Evolutionary conservation across 2,888 invertebrate species (phyloP).

Genomic region (Xestia sexstrigata): DNA sequence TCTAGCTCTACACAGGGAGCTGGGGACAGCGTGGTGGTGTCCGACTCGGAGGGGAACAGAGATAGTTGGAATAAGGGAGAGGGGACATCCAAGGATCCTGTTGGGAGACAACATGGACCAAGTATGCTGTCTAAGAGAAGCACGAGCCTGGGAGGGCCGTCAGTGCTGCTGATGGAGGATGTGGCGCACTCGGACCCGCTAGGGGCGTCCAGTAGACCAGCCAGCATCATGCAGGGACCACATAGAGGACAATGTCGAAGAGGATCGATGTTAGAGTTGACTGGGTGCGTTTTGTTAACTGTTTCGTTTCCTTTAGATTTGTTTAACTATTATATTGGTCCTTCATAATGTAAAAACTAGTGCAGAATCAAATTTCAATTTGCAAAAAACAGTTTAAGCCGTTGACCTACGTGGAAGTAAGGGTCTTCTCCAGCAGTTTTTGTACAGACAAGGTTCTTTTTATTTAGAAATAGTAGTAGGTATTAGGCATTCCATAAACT

Average conservation of each 20-base stretch:
- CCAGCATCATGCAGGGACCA: constrained; percentile 90
- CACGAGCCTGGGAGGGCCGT: constrained; percentile 87
- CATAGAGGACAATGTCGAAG: constrained; percentile 93
- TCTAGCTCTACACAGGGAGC: constrained; percentile 92
- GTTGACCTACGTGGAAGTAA: background rate
- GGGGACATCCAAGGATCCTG: constrained; percentile 85
- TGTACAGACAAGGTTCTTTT: background rate
- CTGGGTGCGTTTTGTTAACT: constrained; percentile 91
- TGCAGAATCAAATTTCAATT: background rate
- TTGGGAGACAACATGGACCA: constrained; percentile 80
- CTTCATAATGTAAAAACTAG: background rate
- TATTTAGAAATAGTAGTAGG: background rate
- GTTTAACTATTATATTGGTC: background rate
- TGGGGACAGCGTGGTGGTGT: constrained; percentile 87
- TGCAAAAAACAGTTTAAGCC: background rate
- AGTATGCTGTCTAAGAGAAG: constrained; percentile 86
- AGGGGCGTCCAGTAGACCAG: constrained; percentile 91
- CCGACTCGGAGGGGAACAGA: constrained; percentile 90
- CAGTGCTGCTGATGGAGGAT: constrained; percentile 92
- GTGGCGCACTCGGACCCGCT: constrained; percentile 91
- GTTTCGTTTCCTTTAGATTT: background rate
- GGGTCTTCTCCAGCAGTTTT: no score
- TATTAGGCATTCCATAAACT: background rate
- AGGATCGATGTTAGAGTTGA: constrained; percentile 96
- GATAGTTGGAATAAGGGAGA: constrained; percentile 83